Evolutionary conservation across 2,113 vertebrate genomes (phyloP), one percentile per base, ranked within the genome.

Genomic region (Zingel zingel): DNA sequence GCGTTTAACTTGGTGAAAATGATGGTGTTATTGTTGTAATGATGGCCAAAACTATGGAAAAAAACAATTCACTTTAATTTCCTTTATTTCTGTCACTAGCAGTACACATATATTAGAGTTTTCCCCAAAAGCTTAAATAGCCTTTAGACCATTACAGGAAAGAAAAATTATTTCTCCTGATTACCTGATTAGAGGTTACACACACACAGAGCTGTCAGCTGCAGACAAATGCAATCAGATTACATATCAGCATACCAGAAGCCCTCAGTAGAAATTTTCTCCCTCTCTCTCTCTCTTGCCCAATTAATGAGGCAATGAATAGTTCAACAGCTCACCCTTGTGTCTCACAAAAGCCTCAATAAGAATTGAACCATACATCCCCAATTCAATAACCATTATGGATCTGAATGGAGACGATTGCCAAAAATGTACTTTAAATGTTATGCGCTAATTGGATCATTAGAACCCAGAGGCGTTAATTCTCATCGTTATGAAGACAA

Each of bases 371-470:
- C 80, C 83, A 65, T 89, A 88, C 87, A 75, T 74, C 81, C 82
- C 63, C 78, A 27, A 86, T 89, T 91, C 91, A 88, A 93, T 93
- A 90, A 88, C 79, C 45, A 81, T 90, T 93, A 92, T 90, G 90
- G 86, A 86, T 88, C 74, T 68, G 83, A 94, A 88, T 53, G 81
- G 73, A 89, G 89, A 66, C 56, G 75, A 86, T 79, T 74, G 86
- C 89, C 91, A 90, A 89, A 91, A 92, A 88, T 84, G 79, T 90
- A 85, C 87, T 93, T 93, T 91, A 85, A 92, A 89, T 75, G 84
- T 72, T 89, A 13, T n/a, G 72, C 53, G 58, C 94, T 94, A 93
- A 93, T 93, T 91, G 91, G 86, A 84, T 71, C 83, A 87, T 93
- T 91, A 90, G 91, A 81, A 82, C 51, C 86, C 81, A 66, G 78